These are phyloP conservation scores for Sarcophaga subvicina DNA, from an alignment of 2,888 invertebrate species.

Conservation along the genomic window DNA sequence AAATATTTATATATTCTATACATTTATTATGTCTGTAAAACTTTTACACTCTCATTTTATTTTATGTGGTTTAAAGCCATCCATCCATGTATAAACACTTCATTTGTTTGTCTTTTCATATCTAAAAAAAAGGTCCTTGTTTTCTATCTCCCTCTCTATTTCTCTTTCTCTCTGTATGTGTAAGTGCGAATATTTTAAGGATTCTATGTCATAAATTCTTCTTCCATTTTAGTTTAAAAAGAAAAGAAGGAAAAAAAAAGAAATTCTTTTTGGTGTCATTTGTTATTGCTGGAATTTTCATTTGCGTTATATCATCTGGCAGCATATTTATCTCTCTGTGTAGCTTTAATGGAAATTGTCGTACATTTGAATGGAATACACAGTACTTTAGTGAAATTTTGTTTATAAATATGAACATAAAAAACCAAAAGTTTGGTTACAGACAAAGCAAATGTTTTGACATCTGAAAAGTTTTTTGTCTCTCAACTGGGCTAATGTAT, in stretches of 20 bases:
- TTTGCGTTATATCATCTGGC: slow-evolving; percentile 49
- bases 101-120: too few species aligned
- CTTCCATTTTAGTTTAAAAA: slow-evolving; percentile 24
- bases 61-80: background rate
- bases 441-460: too few species aligned
- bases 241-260: too few species aligned
- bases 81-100: slow-evolving; percentile 3
- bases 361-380: background rate
- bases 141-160: too few species aligned
- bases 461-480: too few species aligned
- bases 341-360: background rate
- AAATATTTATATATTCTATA: background rate
- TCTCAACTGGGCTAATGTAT: background rate
- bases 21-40: background rate
- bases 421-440: too few species aligned
- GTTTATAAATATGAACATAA: background rate
- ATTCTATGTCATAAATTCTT: slow-evolving; percentile 29
- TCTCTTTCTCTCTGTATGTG: background rate
- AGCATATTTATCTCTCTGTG: slow-evolving; percentile 1
- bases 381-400: too few species aligned
- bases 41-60: background rate
- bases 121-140: too few species aligned
- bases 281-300: slow-evolving; percentile 49
- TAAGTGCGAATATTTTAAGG: background rate
- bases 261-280: slow-evolving; percentile 43